Evolutionary conservation across 2,888 invertebrate genomes (phyloP).

Genomic region (Drosophila bunnanda): DNA sequence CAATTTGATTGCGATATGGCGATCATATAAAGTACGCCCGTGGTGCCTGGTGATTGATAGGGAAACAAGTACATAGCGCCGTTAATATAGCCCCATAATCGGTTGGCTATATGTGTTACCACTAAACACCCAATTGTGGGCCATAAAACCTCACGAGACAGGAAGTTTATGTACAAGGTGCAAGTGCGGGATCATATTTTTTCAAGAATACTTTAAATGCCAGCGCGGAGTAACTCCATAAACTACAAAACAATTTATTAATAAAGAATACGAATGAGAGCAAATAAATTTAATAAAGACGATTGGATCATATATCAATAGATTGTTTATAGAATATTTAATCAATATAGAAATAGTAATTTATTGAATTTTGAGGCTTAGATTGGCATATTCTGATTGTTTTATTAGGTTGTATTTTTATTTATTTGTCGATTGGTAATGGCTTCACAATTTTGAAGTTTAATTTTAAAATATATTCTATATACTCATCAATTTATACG

Average conservation of each 20-base stretch:
- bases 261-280: conserved; percentile 9
- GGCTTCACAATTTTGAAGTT: background rate
- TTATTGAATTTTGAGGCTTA: background rate
- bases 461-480: background rate
- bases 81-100: conserved; percentile 30
- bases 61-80: conserved; percentile 41
- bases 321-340: conserved; percentile 16
- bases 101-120: background rate
- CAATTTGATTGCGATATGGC: conserved; percentile 50
- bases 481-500: background rate
- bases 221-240: background rate
- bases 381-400: conserved; percentile 1
- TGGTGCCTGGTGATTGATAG: conserved; percentile 30
- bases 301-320: conserved; percentile 10
- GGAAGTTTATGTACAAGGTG: conserved; percentile 18
- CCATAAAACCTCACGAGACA: conserved; percentile 31
- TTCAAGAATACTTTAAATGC: conserved; percentile 24
- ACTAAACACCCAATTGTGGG: conserved; percentile 3
- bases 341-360: conserved; percentile 18
- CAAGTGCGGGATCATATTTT: conserved; percentile 6
- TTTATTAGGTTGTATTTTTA: background rate
- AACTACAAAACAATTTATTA: conserved; percentile 1
- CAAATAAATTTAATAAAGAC: conserved; percentile 29
- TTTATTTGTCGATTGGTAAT: background rate
- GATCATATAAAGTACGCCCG: conserved; percentile 22